These are phyloP conservation scores for Larimichthys polyactis DNA, from an alignment of 2,113 vertebrate species.

Conservation along the genomic window DNA sequence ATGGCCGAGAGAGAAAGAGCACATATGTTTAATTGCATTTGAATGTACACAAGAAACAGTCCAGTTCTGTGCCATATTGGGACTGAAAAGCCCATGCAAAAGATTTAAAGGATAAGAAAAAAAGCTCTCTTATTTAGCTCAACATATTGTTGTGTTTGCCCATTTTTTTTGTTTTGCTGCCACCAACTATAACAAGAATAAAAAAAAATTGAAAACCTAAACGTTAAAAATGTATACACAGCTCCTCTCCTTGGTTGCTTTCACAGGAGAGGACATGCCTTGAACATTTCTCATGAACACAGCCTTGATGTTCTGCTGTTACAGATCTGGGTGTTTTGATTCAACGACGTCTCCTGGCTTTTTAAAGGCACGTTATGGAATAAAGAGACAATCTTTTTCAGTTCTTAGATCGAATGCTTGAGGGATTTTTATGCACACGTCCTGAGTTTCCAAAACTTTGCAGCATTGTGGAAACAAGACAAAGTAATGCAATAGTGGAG, in stretches of 20 bases:
- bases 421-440: background rate
- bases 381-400: background rate
- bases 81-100: background rate
- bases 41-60: background rate
- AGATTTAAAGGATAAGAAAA: background rate
- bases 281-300: too few species aligned
- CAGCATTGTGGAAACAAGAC: background rate
- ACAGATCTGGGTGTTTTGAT: background rate
- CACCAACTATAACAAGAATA: background rate
- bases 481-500: background rate
- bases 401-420: background rate
- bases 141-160: background rate
- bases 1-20: too few species aligned
- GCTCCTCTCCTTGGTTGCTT: background rate
- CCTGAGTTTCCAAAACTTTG: slow-evolving; percentile 16
- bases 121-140: background rate
- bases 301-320: background rate
- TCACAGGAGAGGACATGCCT: background rate
- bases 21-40: too few species aligned
- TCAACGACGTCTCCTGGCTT: background rate
- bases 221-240: background rate
- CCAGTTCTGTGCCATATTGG: background rate
- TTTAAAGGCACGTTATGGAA: slow-evolving; percentile 52
- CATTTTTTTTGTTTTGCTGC: background rate
- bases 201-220: background rate